Evolutionary conservation across 1,140 invertebrate species (phyloP).

Genomic region (Aplysia californica): DNA sequence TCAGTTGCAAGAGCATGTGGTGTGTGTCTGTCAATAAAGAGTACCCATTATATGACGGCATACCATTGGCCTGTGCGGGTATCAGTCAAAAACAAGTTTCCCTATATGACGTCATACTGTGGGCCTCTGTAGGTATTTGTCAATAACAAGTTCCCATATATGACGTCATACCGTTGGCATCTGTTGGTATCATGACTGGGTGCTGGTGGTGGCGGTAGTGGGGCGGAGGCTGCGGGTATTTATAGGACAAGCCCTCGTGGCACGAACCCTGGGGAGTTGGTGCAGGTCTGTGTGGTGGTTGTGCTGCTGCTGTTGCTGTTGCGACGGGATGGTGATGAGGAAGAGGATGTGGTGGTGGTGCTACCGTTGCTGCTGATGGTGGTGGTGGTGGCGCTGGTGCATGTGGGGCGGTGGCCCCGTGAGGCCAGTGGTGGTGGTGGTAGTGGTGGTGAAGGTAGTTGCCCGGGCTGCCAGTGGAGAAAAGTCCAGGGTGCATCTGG

Average conservation of each 20-base stretch:
- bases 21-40: too few relatives aligned
- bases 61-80: too few relatives aligned
- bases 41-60: too few relatives aligned
- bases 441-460: slow-evolving; percentile 26
- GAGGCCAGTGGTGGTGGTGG: slow-evolving; percentile 18
- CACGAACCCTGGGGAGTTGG: too few relatives aligned
- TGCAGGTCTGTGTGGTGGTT: not conserved
- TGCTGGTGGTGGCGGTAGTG: slow-evolving; percentile 11
- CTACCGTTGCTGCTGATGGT: not conserved
- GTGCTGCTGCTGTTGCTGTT: not conserved
- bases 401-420: not conserved
- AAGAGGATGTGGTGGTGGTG: not conserved
- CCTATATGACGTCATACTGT: too few relatives aligned
- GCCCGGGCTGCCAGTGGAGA: not conserved
- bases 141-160: slow-evolving; percentile 20
- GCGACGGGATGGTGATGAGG: not conserved
- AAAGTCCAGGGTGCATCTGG: slow-evolving; percentile 3
- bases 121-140: too few relatives aligned
- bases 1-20: too few relatives aligned
- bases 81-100: too few relatives aligned
- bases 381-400: not conserved
- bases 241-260: too few relatives aligned
- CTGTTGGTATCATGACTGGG: not conserved
- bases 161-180: not conserved
- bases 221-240: slow-evolving; percentile 8